Evolutionary conservation across 2,113 vertebrate genomes (phyloP).

Genomic region (Caranx ignobilis): DNA sequence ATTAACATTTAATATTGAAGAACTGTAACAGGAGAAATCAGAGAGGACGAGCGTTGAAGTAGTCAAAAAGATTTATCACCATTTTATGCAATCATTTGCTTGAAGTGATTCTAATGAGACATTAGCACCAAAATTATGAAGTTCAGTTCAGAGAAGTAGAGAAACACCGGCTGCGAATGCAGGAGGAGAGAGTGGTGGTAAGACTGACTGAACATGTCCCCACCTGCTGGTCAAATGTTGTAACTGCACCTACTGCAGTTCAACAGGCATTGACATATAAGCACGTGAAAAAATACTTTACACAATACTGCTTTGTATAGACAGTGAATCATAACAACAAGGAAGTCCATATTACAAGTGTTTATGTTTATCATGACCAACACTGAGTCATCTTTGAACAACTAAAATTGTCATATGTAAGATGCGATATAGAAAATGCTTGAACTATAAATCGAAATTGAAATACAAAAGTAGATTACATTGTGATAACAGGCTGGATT

Average conservation of each 20-base stretch:
- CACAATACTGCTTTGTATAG: neutral
- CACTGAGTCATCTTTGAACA: neutral
- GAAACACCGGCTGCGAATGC: neutral
- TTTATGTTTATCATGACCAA: neutral
- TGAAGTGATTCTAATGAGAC: neutral
- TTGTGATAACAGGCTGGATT: neutral
- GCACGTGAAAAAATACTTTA: neutral
- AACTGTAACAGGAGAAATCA: neutral
- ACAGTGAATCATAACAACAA: neutral
- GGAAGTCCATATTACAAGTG: neutral
- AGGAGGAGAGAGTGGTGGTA: neutral
- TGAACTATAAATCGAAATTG: neutral
- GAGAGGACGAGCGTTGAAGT: neutral
- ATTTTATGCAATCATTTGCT: neutral
- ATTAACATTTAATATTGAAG: too few relatives aligned
- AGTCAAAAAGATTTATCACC: neutral
- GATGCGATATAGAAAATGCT: neutral
- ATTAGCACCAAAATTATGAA: neutral
- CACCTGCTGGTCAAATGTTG: conserved; percentile 70
- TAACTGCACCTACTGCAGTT: conserved; percentile 12
- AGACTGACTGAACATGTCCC: conserved; percentile 50
- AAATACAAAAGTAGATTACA: neutral
- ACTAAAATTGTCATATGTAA: neutral
- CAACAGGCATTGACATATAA: conserved; percentile 11
- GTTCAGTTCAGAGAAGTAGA: neutral